These are phyloP conservation scores for Hemicrepidius hirtus DNA, from an alignment of 2,888 invertebrate species.

Conservation along the genomic window DNA sequence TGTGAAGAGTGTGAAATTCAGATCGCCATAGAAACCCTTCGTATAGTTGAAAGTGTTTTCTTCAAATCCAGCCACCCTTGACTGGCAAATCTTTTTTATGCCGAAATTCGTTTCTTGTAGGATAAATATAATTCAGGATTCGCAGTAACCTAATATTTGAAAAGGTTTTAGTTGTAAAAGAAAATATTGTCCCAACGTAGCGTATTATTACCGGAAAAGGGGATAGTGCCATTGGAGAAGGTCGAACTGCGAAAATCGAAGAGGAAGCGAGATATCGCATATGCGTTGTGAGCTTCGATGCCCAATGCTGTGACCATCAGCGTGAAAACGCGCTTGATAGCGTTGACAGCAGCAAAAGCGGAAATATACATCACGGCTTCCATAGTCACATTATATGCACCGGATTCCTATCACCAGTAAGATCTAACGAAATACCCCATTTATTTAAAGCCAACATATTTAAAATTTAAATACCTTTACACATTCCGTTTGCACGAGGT, in stretches of 20 bases:
- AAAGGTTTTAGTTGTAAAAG: constrained; percentile 28
- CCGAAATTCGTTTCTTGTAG: not conserved
- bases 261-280: constrained; percentile 39
- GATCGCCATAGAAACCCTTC: not conserved
- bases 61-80: constrained; percentile 2
- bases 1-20: constrained; percentile 16
- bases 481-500: constrained; percentile 52
- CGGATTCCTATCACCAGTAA: constrained; percentile 54
- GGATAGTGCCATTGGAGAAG: constrained; percentile 11
- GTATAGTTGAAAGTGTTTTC: not conserved
- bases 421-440: constrained; percentile 60
- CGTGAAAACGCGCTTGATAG: constrained; percentile 58
- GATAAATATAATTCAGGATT: constrained; percentile 7
- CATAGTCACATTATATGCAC: constrained; percentile 57
- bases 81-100: not conserved
- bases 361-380: constrained; percentile 59
- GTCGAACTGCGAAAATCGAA: constrained; percentile 35
- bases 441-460: constrained; percentile 56
- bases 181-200: constrained; percentile 28
- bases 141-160: not conserved
- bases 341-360: constrained; percentile 58
- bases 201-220: constrained; percentile 14
- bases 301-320: constrained; percentile 54
- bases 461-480: constrained; percentile 58
- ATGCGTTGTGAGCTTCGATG: constrained; percentile 44